Evolutionary conservation across 2,113 vertebrate species (phyloP).

Genomic region (Empidonax traillii): DNA sequence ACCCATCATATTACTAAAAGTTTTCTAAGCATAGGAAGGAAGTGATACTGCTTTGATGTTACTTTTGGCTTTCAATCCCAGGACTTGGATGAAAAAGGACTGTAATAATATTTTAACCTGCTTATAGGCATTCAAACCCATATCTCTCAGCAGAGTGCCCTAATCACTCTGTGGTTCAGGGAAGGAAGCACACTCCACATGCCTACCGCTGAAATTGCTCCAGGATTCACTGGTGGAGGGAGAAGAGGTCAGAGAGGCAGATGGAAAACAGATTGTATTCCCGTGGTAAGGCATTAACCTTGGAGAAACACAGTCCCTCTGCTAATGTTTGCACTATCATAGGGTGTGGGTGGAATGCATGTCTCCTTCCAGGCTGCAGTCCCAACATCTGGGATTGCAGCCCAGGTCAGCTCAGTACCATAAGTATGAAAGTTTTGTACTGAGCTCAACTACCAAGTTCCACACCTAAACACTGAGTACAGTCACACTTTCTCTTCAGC

Average conservation of each 20-base stretch:
- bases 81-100: conserved; percentile 10
- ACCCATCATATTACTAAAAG: background rate
- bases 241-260: background rate
- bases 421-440: background rate
- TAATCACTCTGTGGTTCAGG: background rate
- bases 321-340: conserved; percentile 16
- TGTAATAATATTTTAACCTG: conserved; percentile 49
- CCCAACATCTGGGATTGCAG: conserved; percentile 28
- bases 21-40: conserved; percentile 28
- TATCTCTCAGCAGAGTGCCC: background rate
- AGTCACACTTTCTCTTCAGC: background rate
- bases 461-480: background rate
- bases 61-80: conserved; percentile 6
- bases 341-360: conserved; percentile 13
- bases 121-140: background rate
- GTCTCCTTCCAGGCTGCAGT: conserved; percentile 21
- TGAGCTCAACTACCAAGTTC: background rate
- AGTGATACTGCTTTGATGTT: conserved; percentile 36
- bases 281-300: conserved; percentile 24
- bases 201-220: conserved; percentile 42
- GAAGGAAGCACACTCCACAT: conserved; percentile 25
- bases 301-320: conserved; percentile 20
- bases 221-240: background rate
- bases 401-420: background rate
- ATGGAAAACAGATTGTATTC: conserved; percentile 57